A percentile compares a stretch with the other conserved stretches of the same genome.
Evolutionary conservation across 2,797 vertebrate genomes (phyloP).

Genomic region (Botia almorhae): DNA sequence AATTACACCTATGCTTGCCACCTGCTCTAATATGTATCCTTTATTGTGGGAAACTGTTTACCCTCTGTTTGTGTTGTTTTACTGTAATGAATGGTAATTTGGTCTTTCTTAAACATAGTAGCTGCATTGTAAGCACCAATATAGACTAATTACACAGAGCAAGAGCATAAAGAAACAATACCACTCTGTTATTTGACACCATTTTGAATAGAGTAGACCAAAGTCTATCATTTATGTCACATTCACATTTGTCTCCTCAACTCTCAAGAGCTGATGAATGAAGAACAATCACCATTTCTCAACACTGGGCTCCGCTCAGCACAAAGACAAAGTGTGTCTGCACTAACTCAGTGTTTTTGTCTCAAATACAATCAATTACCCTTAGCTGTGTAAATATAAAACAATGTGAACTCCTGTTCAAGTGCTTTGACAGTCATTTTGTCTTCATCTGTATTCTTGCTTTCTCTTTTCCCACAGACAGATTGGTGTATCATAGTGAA

Average conservation of each 20-base stretch:
- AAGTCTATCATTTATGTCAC: slow-evolving; percentile 40
- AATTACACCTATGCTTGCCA: neutral
- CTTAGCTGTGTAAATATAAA: slow-evolving; percentile 46
- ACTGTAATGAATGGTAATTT: slow-evolving; percentile 22
- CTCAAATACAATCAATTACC: slow-evolving; percentile 55
- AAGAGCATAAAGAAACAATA: slow-evolving; percentile 2
- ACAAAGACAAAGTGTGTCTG: slow-evolving; percentile 16
- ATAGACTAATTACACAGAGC: slow-evolving; percentile 10
- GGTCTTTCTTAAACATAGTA: slow-evolving; percentile 18
- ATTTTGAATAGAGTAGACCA: neutral
- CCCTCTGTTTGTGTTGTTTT: slow-evolving; percentile 8
- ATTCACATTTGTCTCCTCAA: slow-evolving; percentile 18
- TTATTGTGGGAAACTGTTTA: slow-evolving; percentile 8
- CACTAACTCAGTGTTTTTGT: slow-evolving; percentile 50
- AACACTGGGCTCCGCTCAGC: slow-evolving; percentile 18
- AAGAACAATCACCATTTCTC: slow-evolving; percentile 48
- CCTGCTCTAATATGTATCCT: neutral
- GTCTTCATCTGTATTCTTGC: slow-evolving; percentile 52
- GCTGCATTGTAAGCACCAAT: neutral
- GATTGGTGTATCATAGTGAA: slow-evolving; percentile 41
- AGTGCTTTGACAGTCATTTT: slow-evolving; percentile 48
- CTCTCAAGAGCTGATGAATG: slow-evolving; percentile 51
- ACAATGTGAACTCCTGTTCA: slow-evolving; percentile 26
- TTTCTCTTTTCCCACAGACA: slow-evolving; percentile 38
- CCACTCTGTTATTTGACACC: neutral